These are phyloP conservation scores for Acanthornis magna DNA, from an alignment of 2,797 vertebrate species.

Conservation along the genomic window DNA sequence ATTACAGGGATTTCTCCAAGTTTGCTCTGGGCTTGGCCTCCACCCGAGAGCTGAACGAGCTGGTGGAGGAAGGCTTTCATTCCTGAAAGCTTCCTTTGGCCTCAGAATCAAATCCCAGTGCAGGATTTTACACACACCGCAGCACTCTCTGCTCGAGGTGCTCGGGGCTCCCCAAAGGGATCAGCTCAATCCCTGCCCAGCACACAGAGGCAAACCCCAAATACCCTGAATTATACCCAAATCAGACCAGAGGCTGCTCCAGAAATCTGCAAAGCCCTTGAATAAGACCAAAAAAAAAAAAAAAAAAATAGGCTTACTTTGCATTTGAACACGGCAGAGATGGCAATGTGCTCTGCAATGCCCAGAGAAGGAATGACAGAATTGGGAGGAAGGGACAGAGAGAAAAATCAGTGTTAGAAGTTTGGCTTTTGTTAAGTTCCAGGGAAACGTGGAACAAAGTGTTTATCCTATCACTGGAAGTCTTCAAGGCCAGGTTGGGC, in stretches of 20 bases:
- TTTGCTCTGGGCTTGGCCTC: not conserved
- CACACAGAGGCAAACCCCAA: not conserved
- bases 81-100: not conserved
- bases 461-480: not conserved
- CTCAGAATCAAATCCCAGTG: not conserved
- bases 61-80: not conserved
- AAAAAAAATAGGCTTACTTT: too few relatives aligned
- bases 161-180: not conserved
- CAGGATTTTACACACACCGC: not conserved
- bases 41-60: not conserved
- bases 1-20: not conserved
- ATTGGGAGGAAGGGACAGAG: not conserved
- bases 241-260: not conserved
- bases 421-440: not conserved
- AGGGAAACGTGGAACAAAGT: not conserved
- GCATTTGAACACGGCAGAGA: too few relatives aligned
- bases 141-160: not conserved
- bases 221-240: not conserved
- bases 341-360: accelerated
- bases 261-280: accelerated
- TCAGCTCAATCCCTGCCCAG: accelerated
- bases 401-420: not conserved
- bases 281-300: not conserved
- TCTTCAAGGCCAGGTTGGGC: not conserved
- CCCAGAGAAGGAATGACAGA: not conserved